Base-by-base conservation (phyloP, 2,888 invertebrate genomes). In the Psylliodes chrysocephalus region DNA sequence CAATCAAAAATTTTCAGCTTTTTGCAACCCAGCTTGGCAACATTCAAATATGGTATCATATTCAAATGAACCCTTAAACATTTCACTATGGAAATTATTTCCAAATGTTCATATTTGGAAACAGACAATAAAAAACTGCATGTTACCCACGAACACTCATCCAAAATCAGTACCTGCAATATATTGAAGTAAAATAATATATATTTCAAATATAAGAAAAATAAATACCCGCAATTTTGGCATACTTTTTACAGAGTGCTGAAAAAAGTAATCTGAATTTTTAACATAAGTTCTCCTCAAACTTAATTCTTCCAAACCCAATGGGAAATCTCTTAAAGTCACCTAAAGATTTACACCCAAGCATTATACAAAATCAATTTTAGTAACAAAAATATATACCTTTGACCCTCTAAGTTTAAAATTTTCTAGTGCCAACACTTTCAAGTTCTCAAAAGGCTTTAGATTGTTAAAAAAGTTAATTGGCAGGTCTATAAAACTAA, bases 131-230 rank as follows among this genome's bases (percentile, higher is more conserved):
- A 82, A 42, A 89, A 87, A 63, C 91, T 89, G 0, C 91, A 89
- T 54, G 89, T 88, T 64, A 94, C 85, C 92, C 93, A 93, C 4
- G 85, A 82, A 76, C 92, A 92, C 64, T 88, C 85, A 25, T 91
- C 90, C 55, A 94, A 83, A 74, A 91, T 88, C 49, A 93, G 76
- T 47, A 88, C 87, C 91, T 91, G 61, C 77, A 78, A 71, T 47
- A 66, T 66, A 18, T 15, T 14, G 18, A 33, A 42, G 51, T 64
- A 66, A 47, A 44, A 3, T 51, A 22, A 44, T 54, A 53, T 15
- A 49, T 15, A 8, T 51, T 8, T 17, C 28, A 18, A 12, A 46
- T 15, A 40, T 47, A 14, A 40, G 14, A 35, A 2, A 33, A 33
- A 19, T 25, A 30, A 30, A 49, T 71, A 77, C 77, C 71, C 65